Base-by-base conservation (phyloP, 2,797 vertebrate genomes). In the Pseudomugil tenellus region DNA sequence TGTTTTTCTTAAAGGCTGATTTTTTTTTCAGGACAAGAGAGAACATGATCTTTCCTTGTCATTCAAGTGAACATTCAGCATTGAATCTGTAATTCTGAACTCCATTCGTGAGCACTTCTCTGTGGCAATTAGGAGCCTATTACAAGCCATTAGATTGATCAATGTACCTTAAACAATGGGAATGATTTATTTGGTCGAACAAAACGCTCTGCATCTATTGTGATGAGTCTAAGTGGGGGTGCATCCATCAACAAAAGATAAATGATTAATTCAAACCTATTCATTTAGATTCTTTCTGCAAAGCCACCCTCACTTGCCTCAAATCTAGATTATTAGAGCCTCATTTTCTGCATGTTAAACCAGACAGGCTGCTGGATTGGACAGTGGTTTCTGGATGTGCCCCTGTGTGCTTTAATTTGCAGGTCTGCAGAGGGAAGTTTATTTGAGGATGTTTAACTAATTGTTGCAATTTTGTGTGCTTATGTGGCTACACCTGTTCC, bases 121-220 rank as follows among this genome's bases (percentile, higher is more conserved):
- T 94, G 88, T 92, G 94, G 95, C 95, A 97, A 98, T 98, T 98
- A 98, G 95, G 94, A 96, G 89, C 94, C 96, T 94, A 97, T 98
- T 97, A 98, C 96, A 96, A 96, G 95, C 94, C 96, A 97, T 98
- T 98, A 97, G 95, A 97, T 95, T 96, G 97, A 98, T 97, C 96
- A 97, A 97, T 97, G 97, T 97, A 96, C 95, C 96, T 97, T 97
- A 98, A 97, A 98, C 95, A 97, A 98, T 96, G 93, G 87, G 95
- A 93, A 94, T 97, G 97, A 98, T 98, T 98, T 97, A 97, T 97
- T 96, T 91, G 92, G 90, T 93, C 91, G 95, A 95, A 93, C 88
- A 92, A 92, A 92, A 91, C 89, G 91, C 90, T 92, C 93, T 91
- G 86, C 93, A 90, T 94, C 92, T 92, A 91, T 94, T 93, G 94